Evolutionary conservation across 1,140 invertebrate genomes (phyloP), one percentile per base, ranked within the genome.

Genomic region (Octopus sinensis): DNA sequence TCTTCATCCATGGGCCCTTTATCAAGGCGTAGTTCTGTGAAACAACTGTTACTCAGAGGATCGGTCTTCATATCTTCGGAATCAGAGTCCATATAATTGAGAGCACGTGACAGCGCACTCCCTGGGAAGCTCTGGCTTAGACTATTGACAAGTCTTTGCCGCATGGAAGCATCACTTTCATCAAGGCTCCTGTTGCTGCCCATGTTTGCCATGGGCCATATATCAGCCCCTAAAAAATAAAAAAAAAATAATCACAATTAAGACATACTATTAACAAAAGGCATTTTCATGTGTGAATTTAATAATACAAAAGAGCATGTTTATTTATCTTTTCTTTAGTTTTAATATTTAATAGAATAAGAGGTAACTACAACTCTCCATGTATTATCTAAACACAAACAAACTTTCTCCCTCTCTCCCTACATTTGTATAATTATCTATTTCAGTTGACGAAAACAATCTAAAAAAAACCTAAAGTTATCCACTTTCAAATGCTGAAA

Each of bases 1-100:
- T 96, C 96, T 43, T 87, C 88, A 12, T 88, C 87, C 9, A 88
- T 86, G 76, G 83, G 89, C 43, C 85, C 84, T 81, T 90, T 90
- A 53, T 90, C 89, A n/a, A 90, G 82, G 4, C 89, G 85, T 6
- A 91, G 79, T 78, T 89, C 88, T 0, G 89, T 88, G 82, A 90
- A 91, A 84, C 90, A 91, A 77, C 89, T 90, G 80, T 83, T 86
- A 76, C 88, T 90, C 2, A 91, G 83, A 12, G 86, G 85, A 78
- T 91, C 89, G 6, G 79, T 80, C 30, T 86, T 85, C 54, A 85
- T 82, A 73, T 87, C 86, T n/a, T 88, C 87, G 56, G 85, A 85
- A 4, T 86, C 87, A 10, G 85, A 85, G 51, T 84, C 83, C 83
- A 87, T 86, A 82, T 86, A 87, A 79, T 88, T 85, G n/a, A 91